These are phyloP conservation scores for Platysternon megacephalum DNA, from an alignment of 2,113 vertebrate genomes.

Conservation along the genomic window DNA sequence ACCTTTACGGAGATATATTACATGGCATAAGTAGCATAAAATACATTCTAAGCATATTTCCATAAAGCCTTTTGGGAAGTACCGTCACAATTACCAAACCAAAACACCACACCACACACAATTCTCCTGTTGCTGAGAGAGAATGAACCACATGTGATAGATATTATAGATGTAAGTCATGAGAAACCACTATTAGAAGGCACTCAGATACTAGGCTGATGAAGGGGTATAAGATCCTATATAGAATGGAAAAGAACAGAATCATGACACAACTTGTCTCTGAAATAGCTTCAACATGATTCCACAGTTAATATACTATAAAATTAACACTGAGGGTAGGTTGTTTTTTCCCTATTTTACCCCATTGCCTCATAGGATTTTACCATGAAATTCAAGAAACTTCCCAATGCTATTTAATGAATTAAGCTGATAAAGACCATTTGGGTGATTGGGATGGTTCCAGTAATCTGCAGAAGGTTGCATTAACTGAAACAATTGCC, in stretches of 20 bases:
- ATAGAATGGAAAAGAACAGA: background rate
- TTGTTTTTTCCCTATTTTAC: background rate
- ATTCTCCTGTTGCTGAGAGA: background rate
- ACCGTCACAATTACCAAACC: background rate
- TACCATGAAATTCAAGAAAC: background rate
- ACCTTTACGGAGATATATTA: too few species aligned
- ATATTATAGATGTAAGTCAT: background rate
- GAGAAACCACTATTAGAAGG: too few species aligned
- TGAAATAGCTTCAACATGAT: background rate
- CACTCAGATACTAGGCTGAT: background rate
- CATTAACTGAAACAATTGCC: background rate
- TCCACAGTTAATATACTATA: background rate
- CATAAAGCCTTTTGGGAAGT: too few species aligned
- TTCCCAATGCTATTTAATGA: background rate
- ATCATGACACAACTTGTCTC: background rate
- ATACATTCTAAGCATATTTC: too few species aligned
- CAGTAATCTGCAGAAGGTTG: background rate
- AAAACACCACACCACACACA: background rate
- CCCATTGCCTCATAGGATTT: background rate
- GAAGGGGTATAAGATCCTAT: background rate
- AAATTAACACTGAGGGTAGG: background rate
- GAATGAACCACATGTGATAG: background rate
- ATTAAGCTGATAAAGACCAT: background rate
- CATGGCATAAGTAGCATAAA: too few species aligned
- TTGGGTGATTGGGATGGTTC: background rate